Base-by-base conservation (phyloP, 1,140 invertebrate species). In the Mercenaria mercenaria region DNA sequence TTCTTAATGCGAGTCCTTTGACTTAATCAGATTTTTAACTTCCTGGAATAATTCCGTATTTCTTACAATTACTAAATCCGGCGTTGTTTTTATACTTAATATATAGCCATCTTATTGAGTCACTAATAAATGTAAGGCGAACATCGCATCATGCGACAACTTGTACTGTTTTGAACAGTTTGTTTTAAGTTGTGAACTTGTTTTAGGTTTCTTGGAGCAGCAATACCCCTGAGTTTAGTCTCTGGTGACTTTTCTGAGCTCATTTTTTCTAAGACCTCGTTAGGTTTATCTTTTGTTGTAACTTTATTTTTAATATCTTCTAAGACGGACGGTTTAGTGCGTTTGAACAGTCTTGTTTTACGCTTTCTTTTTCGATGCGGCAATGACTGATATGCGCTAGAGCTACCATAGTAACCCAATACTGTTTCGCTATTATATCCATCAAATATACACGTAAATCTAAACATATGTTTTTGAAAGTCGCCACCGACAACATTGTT, bases 71-170 rank as follows among this genome's bases (percentile, higher is more conserved):
- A 83, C 59, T 15, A 83, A 41, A 67, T 83, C 81, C 1, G 81
- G 81, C 20, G 81, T 83, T 32, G 77, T 80, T 80, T 80, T 80
- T 52, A 80, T 80, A 29, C 43, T 80, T 56, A 79, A 50, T 23
- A 84, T 72, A 50, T 72, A 84, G 43, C 64, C 82, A 69, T 84
- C 64, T 84, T 72, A 32, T 72, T 84, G 82, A 29, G 61, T 69
- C 13, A 84, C 61, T 72, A 69, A 84, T 23, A 84, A 29, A 32
- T 84, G 82, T n/a, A 69, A 47, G 0, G 82, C 59, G 43, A 8
- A 84, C 26, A 69, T 84, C 13, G 61, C 13, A 64, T 69, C 82
- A 72, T 69, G 82, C 15, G 61, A 84, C 0, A 84, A n/a, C 39
- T 84, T 41, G 69, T 43, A 11, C 26, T 50, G 18, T 69, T 47